Base-by-base conservation (phyloP, 2,113 vertebrate genomes). In the Oxygymnocypris stewartii region DNA sequence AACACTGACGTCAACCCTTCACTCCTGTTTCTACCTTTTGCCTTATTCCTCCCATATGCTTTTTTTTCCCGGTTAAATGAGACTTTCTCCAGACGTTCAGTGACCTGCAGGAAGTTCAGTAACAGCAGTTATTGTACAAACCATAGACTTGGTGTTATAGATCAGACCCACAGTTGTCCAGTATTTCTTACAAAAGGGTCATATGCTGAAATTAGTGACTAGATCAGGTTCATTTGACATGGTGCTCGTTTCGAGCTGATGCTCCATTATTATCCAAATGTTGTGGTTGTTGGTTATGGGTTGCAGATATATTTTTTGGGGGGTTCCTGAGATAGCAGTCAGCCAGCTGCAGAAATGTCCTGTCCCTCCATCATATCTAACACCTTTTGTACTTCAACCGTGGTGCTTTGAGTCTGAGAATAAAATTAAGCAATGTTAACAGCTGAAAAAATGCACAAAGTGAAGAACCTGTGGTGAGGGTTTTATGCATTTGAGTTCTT, bases 281-380 rank as follows among this genome's bases (percentile, higher is more conserved):
- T 86, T 77, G 40, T 71, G 80, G 79, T 86, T 28, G 84, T 23
- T 47, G 9, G 76, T 75, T 84, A 23, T 10, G 76, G 79, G 89
- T 91, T 92, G 89, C 87, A 87, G 87, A n/a, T 78, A 84, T 88
- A 3, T n/a, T 37, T 51, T 89, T 76, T 73, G n/a, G 18, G 92
- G 42, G 90, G 44, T 42, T 69, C 10, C 35, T 51, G n/a, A 6
- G 13, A 6, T 86, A 82, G 94, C 94, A 95, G 95, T 94, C 94
- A 92, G 90, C 93, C 94, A 95, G 93, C 95, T 95, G 94, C 93
- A 90, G 79, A 88, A 84, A 90, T n/a, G 14, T 59, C 80, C 87
- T 92, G 90, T 81, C 90, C 84, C 40, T 40, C 73, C 51, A 28
- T 44, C 59, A 18, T 71, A 35, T 65, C 67, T 37, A 28, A 85